Base-by-base conservation (phyloP, 2,113 vertebrate species). In the Erpornis zantholeuca region DNA sequence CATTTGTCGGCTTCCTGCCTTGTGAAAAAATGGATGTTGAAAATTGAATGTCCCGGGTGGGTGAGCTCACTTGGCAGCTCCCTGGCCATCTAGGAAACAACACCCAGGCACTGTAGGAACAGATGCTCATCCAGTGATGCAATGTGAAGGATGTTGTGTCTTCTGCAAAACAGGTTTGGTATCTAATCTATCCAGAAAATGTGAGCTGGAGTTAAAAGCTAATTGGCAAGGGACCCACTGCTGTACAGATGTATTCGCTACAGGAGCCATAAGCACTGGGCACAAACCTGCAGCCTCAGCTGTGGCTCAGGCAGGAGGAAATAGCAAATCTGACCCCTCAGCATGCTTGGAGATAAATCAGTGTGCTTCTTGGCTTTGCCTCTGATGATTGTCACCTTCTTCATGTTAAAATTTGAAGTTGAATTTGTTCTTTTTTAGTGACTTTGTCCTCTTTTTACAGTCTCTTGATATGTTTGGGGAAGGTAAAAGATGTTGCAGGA, bases 81-180 rank as follows among this genome's bases (percentile, higher is more conserved):
- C 94, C 94, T 96, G 82, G 96, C 96, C 97, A 96, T 98, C 97
- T 97, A 97, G 97, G 97, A 97, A 97, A 97, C 96, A 94, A 95
- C 94, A 94, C 82, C 84, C 93, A 85, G 92, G 96, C 89, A 38
- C 98, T 97, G 21, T 49, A 94, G 97, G 93, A 98, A 96, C 97
- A 93, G 95, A 97, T 96, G 97, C 97, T 98, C 92, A 79, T 97
- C 97, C 96, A 94, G 89, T 70, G 95, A 96, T 96, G 92, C 94
- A 86, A 70, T 49, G 69, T 92, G 94, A 93, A 96, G 91, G 93
- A 95, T 92, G 91, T 52, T 85, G 82, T 87, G 72, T 84, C 94
- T 92, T 92, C 92, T 96, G 77, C n/a, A 79, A 88, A 95, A 69
- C 84, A 95, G 89, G 95, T 89, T 93, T 93, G 96, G 96, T 97